A percentile compares a stretch with the other conserved stretches of the same genome.
Conservation (phyloP, 2,113 vertebrate species). For the Etia nguti region DNA sequence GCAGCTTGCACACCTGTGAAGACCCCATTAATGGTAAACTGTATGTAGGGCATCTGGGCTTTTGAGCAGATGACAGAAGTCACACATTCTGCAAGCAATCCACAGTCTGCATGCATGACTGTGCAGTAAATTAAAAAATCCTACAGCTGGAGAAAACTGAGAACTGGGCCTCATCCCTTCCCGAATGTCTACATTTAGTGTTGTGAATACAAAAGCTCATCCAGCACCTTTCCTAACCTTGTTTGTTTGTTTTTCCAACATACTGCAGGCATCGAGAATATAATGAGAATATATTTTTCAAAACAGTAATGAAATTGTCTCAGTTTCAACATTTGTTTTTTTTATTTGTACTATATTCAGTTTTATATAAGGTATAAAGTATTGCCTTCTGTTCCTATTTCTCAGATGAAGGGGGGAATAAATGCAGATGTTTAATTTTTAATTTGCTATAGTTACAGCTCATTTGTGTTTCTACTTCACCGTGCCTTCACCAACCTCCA, state of each 20-base stretch:
- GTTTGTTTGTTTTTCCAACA: background rate
- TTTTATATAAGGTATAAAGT: fast-evolving
- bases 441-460: background rate
- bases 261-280: background rate
- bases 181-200: background rate
- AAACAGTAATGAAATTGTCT: background rate
- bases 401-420: background rate
- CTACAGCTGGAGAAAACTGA: background rate
- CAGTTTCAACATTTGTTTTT: background rate
- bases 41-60: fast-evolving
- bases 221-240: background rate
- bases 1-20: background rate
- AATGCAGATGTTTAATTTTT: background rate
- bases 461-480: background rate
- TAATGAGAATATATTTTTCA: background rate
- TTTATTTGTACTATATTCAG: background rate
- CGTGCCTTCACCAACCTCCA: background rate
- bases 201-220: background rate
- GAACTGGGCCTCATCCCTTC: fast-evolving
- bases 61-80: background rate
- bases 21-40: background rate
- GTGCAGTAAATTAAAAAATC: fast-evolving
- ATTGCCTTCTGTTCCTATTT: background rate
- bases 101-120: background rate
- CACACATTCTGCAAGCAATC: fast-evolving